Evolutionary conservation across 2,797 vertebrate genomes (phyloP), one percentile per base, ranked within the genome.

Genomic region (Pachyuromys duprasi): DNA sequence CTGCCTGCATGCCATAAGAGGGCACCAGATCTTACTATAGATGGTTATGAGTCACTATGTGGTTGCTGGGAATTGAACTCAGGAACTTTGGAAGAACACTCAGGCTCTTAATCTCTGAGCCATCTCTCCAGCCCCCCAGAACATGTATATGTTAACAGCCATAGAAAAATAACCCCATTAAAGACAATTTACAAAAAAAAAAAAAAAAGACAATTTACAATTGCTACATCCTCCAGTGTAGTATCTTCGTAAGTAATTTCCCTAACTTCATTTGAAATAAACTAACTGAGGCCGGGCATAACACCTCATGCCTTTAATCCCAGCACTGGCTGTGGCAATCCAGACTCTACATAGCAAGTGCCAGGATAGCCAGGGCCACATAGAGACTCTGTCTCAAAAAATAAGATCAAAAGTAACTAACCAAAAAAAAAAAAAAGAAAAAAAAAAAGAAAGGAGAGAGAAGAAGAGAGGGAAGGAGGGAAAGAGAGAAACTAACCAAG

Each of bases 241-340:
- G 31, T 9, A 53, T 65, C 33, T 75, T 86, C 62, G 89, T 80
- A 76, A 63, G 60, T 63, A 93, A 74, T 7, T 22, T 63, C 39
- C 31, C 79, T 60, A 65, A 76, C 28, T 89, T 89, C 49, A 88
- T 75, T 4, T 87, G 63, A 90, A 94, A 86, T 53, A 93, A 89
- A 31, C 28, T 67, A 89, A 84, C n/a, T 24, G 65, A 70, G 88
- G 62, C 60, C 3, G 18, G 39, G 39, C 33, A 42, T 70, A 70
- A n/a, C 36, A 70, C 15, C 5, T 7, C n/a, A 22, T 39, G 7
- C 72, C 24, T 26, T 42, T 42, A 74, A 42, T 42, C 72, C 4
- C 39, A 39, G 72, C 33, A 69, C 31, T 69, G 65, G 65, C 33
- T 15, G 65, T 69, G 17, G 55, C 3, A 14, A 18, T 57, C 55